phyloP scores from a whole-genome alignment of 2,797 vertebrate genomes.

The Mormyrops attenuatus region DNA sequence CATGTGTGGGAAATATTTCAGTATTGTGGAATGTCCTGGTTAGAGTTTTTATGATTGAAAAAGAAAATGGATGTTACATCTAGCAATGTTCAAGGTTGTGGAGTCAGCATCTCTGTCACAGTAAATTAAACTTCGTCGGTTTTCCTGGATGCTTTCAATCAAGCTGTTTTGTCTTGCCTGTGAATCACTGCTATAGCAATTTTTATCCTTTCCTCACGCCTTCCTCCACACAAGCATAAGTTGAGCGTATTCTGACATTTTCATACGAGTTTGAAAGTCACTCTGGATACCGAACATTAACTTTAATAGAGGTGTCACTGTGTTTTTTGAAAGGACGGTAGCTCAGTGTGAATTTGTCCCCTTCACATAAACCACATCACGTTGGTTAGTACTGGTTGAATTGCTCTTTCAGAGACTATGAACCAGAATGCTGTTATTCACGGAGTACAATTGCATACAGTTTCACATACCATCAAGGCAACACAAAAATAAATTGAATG shows the following conservation, averaged over 20 bases:
- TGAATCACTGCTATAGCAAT: background rate
- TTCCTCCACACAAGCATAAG: background rate
- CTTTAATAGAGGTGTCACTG: background rate
- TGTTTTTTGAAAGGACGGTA: background rate
- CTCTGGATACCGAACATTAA: background rate
- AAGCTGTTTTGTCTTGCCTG: background rate
- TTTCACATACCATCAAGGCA: background rate
- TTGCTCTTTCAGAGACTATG: background rate
- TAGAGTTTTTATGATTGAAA: background rate
- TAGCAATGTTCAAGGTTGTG: background rate
- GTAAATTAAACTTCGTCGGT: background rate
- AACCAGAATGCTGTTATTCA: background rate
- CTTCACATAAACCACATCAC: background rate
- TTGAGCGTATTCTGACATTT: background rate
- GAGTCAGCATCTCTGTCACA: background rate
- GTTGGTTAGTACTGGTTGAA: background rate
- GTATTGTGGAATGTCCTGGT: background rate
- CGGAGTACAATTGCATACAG: background rate
- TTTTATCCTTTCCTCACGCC: background rate
- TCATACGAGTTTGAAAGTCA: background rate
- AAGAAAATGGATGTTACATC: background rate
- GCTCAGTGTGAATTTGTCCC: background rate
- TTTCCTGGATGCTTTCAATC: background rate
- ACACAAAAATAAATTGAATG: background rate
- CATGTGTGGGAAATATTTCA: background rate